These are phyloP conservation scores for Motacilla tschutschensis DNA, from an alignment of 2,113 vertebrate species.

Conservation along the genomic window DNA sequence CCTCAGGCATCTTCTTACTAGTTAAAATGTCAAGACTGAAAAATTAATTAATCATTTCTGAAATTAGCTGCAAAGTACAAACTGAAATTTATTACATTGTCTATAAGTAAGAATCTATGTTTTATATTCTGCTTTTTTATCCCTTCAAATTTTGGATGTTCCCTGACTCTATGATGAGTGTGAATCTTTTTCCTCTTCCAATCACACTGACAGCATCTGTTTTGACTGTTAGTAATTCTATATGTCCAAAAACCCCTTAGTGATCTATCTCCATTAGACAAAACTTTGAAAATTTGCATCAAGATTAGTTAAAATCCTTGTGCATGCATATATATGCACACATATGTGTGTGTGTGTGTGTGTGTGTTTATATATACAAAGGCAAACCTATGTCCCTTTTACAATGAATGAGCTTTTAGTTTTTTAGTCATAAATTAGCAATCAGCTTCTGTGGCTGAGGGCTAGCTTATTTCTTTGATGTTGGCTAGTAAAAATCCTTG, in stretches of 20 bases:
- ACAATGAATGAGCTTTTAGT: slow-evolving; percentile 15
- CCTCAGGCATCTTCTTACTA: background rate
- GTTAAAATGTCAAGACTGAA: background rate
- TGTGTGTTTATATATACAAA: background rate
- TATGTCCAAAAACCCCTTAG: background rate
- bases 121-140: background rate
- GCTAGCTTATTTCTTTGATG: slow-evolving; percentile 44
- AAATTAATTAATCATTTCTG: background rate
- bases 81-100: background rate
- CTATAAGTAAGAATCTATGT: background rate
- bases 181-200: background rate
- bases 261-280: background rate
- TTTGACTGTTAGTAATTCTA: background rate
- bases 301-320: background rate
- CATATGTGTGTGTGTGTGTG: background rate
- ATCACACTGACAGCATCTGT: background rate
- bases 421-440: slow-evolving; percentile 52
- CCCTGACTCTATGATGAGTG: background rate
- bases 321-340: background rate
- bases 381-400: background rate
- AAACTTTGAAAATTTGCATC: background rate
- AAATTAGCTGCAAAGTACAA: background rate
- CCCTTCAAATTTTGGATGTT: background rate
- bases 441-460: slow-evolving; percentile 18
- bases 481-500: slow-evolving; percentile 54